Conservation (phyloP, 1,140 invertebrate genomes). For the Centruroides sculpturatus region DNA sequence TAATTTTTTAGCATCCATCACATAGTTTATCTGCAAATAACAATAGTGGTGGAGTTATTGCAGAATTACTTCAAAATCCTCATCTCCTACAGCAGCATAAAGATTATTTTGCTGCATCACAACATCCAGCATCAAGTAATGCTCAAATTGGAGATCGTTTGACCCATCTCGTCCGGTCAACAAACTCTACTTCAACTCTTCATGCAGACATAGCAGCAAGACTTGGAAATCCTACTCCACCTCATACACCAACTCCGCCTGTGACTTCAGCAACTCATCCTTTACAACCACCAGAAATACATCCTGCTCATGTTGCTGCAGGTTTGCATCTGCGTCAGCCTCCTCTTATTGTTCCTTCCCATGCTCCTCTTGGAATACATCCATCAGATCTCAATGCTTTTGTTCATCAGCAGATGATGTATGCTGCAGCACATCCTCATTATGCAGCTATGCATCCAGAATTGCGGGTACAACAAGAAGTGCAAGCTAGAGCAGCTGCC, state of each 20-base stretch:
- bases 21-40: background rate
- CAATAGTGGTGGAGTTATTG: constrained; percentile 23
- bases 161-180: constrained; percentile 7
- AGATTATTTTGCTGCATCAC: constrained; percentile 15
- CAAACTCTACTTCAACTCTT: constrained; percentile 1
- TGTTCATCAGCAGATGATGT: constrained; percentile 18
- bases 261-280: constrained; percentile 1
- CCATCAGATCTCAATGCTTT: constrained; percentile 3
- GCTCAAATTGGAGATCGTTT: constrained; percentile 14
- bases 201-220: constrained; percentile 15
- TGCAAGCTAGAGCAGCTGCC: constrained; percentile 9
- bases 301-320: constrained; percentile 1
- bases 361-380: constrained; percentile 12
- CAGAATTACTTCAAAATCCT: constrained; percentile 26
- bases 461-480: constrained; percentile 17
- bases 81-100: constrained; percentile 18
- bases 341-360: constrained; percentile 8
- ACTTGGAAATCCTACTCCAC: constrained; percentile 14
- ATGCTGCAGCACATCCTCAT: constrained; percentile 11
- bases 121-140: constrained; percentile 10
- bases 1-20: too few relatives aligned
- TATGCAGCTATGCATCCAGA: constrained; percentile 11
- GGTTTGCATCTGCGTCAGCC: constrained; percentile 13
- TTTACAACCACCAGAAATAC: constrained; percentile 1
- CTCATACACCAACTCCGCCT: constrained; percentile 15